These are phyloP conservation scores for Melanargia galathea DNA, from an alignment of 2,888 invertebrate species.

Conservation along the genomic window DNA sequence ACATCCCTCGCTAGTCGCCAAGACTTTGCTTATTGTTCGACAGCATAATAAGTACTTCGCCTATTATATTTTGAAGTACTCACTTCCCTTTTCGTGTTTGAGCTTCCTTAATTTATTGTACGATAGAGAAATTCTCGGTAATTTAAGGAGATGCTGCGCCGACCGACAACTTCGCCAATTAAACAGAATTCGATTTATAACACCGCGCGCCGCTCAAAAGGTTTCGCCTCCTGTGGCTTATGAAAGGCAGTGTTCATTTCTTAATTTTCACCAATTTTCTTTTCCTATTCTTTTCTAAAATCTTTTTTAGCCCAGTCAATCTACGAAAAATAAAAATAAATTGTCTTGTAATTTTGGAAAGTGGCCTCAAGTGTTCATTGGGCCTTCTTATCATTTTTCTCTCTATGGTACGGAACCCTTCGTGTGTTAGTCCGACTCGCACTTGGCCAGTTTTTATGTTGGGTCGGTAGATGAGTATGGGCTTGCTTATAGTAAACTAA, in stretches of 20 bases:
- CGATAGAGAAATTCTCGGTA: conserved; percentile 54
- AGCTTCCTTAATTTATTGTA: conserved; percentile 37
- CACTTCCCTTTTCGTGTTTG: conserved; percentile 1
- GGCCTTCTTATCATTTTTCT: too few species aligned
- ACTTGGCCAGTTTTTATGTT: too few species aligned
- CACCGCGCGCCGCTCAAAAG: conserved; percentile 46
- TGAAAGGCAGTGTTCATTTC: conserved; percentile 11
- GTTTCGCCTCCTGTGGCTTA: conserved; percentile 21
- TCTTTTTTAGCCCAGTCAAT: too few species aligned
- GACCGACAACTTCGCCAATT: conserved; percentile 66
- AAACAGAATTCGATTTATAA: conserved; percentile 66
- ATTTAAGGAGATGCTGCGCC: conserved; percentile 41
- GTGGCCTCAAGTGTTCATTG: too few species aligned
- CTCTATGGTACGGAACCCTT: too few species aligned
- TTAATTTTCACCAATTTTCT: not conserved
- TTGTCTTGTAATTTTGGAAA: too few species aligned
- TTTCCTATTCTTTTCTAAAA: not conserved
- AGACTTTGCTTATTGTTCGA: not conserved
- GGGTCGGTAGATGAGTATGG: too few species aligned
- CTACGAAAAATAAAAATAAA: too few species aligned
- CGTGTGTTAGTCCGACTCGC: too few species aligned
- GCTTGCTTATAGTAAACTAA: too few species aligned
- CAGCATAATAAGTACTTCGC: conserved; percentile 39
- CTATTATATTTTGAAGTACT: conserved; percentile 1
- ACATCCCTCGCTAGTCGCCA: too few species aligned